These are phyloP conservation scores for Rafetus swinhoei DNA, from an alignment of 2,113 vertebrate genomes.

Conservation along the genomic window DNA sequence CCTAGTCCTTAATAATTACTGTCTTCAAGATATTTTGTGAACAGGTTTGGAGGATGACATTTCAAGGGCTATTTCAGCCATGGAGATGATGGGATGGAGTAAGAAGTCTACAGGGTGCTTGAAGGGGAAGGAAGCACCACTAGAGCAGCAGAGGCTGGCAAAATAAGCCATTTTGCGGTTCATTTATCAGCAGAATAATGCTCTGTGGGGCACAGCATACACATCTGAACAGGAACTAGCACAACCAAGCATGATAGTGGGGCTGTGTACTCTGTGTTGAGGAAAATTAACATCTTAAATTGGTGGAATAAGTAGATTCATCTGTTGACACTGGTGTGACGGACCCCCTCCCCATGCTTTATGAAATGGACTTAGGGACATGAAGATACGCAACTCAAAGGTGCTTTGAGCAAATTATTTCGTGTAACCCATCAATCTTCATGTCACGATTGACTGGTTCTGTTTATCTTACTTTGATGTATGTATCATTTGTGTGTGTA, in stretches of 20 bases:
- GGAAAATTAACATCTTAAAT: neutral
- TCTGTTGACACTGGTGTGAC: neutral
- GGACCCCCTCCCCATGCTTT: too few species aligned
- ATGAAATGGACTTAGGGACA: too few species aligned
- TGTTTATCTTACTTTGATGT: too few species aligned
- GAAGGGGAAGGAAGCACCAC: neutral
- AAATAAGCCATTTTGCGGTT: neutral
- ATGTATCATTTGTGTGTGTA: too few species aligned
- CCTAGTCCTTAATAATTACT: neutral
- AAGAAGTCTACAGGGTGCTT: neutral
- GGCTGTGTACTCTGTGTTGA: neutral
- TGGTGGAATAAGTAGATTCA: neutral
- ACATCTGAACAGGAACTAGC: neutral
- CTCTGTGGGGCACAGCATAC: neutral
- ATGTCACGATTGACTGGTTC: too few species aligned
- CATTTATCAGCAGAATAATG: neutral
- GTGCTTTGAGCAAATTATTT: too few species aligned
- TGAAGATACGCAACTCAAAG: too few species aligned
- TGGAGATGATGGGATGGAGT: neutral
- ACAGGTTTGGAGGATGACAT: neutral
- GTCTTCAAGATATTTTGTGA: neutral
- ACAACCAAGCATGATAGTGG: neutral
- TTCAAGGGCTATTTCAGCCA: neutral
- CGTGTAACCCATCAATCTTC: too few species aligned
- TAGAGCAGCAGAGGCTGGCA: neutral